Evolutionary conservation across 1,140 invertebrate genomes (phyloP), one percentile per base, ranked within the genome.

Genomic region (Caenorhabditis remanei): DNA sequence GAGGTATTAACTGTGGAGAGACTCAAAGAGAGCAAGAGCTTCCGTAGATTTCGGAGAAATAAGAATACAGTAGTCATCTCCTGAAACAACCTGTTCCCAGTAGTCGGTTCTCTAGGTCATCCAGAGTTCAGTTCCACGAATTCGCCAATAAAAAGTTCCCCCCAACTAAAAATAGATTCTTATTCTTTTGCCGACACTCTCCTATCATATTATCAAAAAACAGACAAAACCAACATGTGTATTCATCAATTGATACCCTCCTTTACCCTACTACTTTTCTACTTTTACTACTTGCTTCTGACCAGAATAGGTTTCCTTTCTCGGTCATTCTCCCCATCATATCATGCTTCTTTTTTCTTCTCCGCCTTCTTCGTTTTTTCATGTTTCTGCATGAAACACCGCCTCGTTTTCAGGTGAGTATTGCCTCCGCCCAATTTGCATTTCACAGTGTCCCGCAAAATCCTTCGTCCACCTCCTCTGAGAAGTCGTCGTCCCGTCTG

Each of bases 351-450:
- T 13, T n/a, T n/a, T 50, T 79, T 50, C 71, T 4, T 50, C 71
- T 24, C 40, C 71, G 21, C 40, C 19, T 75, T 67, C 43, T n/a
- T 48, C 43, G 21, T 48, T 50, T 13, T 50, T 50, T 24, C 13
- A 14, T n/a, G 4, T 50, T 48, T 24, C 21, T 50, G 16, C 2
- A 32, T 19, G 16, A 50, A 48, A 79, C 19, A 21, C n/a, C 71
- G 46, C n/a, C 71, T 71, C 63, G 63, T 67, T 67, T 67, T 67
- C 65, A n/a, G 24, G 16, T 61, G 58, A 16, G 24, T 63, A 11
- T 63, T 24, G 19, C 24, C 61, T 46, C 14, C 71, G 14, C 40
- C 43, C 71, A 79, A 79, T 79, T 79, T 79, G 71, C 71, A 79
- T 79, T 79, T 79, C n/a, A 79, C 71, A 16, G 71, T 21, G 43